Percentiles rank a stretch among this genome's conserved stretches.
Evolutionary conservation across 2,888 invertebrate genomes (phyloP).

Genomic region (Stictocephala bisonia): DNA sequence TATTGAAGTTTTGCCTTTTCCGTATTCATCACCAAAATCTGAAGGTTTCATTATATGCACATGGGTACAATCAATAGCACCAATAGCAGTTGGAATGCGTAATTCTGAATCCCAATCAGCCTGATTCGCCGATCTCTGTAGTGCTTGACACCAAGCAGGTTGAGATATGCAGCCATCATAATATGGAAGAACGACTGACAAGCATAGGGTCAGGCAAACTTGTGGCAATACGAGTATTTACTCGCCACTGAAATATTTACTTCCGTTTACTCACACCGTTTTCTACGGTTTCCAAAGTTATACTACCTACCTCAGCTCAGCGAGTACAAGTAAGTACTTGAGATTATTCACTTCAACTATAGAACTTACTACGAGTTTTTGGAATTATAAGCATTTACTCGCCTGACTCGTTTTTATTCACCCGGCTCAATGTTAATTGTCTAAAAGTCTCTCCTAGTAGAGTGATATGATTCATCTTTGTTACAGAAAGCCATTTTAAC

Average conservation of each 20-base stretch:
- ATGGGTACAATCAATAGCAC: conserved; percentile 37
- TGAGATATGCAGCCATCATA: conserved; percentile 22
- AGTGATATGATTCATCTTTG: too few relatives aligned
- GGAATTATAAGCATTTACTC: conserved; percentile 20
- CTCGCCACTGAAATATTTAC: conserved; percentile 7
- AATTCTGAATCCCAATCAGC: conserved; percentile 29
- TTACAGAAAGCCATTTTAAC: too few relatives aligned
- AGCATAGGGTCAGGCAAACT: conserved; percentile 10
- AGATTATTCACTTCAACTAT: conserved; percentile 23
- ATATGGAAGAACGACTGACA: not conserved
- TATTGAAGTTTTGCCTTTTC: conserved; percentile 18
- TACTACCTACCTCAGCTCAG: conserved; percentile 5
- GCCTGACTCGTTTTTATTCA: too few relatives aligned
- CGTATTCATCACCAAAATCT: conserved; percentile 27
- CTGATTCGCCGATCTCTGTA: conserved; percentile 9
- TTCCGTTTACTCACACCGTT: too few relatives aligned
- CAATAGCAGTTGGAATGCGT: conserved; percentile 26
- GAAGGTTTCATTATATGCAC: conserved; percentile 22
- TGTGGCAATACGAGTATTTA: conserved; percentile 8
- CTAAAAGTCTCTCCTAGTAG: too few relatives aligned
- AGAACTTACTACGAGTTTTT: conserved; percentile 1
- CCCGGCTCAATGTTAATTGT: too few relatives aligned
- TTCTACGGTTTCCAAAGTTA: too few relatives aligned
- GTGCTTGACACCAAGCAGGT: conserved; percentile 21
- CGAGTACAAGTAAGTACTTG: conserved; percentile 16